Evolutionary conservation across 2,113 vertebrate genomes (phyloP), one percentile per base, ranked within the genome.

Genomic region (Zootoca vivipara): DNA sequence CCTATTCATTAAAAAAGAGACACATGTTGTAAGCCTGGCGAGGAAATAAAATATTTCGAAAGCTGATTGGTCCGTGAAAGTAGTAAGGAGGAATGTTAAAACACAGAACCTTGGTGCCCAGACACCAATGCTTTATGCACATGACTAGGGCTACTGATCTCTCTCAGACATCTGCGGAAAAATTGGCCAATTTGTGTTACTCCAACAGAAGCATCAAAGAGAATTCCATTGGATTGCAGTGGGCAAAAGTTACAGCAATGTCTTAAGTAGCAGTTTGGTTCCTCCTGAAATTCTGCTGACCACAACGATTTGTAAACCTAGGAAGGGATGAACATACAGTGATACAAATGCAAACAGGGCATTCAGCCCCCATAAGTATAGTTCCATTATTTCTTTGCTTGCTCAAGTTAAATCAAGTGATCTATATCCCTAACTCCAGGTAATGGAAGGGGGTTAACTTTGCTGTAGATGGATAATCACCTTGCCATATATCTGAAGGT

Each of bases 311-410:
- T 90, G 20, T 24, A 38, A 58, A 24, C 3, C 30, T 16, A 8
- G 1, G 3, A 1, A 52, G 28, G 22, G 1, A 69, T 24, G 65
- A 86, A 28, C 2, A 0, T 3, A 85, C 69, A 3, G 0, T 1
- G 70, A 46, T 4, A 81, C 6, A 15, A 86, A 35, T 7, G 2
- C 22, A 65, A 40, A 0, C 2, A 38, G 73, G 35, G 33, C 73
- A 22, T 74, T 38, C 33, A 6, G 30, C 33, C 6, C 65, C 15
- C n/a, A 5, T 20, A 38, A 74, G 70, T 15, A 73, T 13, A 74
- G 33, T 74, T 33, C 35, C 26, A 9, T 67, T 82, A 30, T 7
- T 65, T 20, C 40, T 82, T 64, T 38, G 79, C 35, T 81, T 81
- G 79, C 15, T 38, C n/a, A 64, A 28, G 28, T 26, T 64, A n/a